Percentiles rank a stretch among this genome's conserved stretches.
Evolutionary conservation across 1,140 invertebrate species (phyloP).

Genomic region (Parasteatoda tepidariorum): DNA sequence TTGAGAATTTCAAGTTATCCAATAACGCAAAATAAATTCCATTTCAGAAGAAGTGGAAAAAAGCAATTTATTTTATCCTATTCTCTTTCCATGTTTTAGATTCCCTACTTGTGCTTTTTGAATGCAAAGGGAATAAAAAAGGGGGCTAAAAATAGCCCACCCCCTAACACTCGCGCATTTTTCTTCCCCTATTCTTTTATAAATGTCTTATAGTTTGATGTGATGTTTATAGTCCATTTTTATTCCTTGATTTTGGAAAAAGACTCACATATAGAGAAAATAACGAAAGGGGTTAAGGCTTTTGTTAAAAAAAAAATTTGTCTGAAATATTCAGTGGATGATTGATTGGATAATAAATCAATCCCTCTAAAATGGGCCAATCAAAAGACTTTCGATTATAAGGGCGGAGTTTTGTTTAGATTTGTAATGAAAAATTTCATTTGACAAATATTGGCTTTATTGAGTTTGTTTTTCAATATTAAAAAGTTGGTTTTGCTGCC

Average conservation of each 20-base stretch:
- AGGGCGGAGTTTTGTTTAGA: too few relatives aligned
- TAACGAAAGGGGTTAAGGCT: background rate
- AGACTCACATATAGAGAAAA: background rate
- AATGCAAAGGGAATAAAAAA: background rate
- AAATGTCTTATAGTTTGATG: constrained; percentile 27
- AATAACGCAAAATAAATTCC: constrained; percentile 48
- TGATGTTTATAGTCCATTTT: constrained; percentile 33
- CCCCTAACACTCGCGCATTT: too few relatives aligned
- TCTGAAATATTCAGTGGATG: background rate
- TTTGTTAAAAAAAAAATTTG: background rate
- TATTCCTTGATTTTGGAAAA: constrained; percentile 36
- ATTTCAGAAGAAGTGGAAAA: background rate
- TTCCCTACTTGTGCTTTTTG: background rate
- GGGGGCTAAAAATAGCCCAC: background rate
- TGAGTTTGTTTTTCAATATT: too few relatives aligned
- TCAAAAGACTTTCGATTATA: background rate
- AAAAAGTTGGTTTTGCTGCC: too few relatives aligned
- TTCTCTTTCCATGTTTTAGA: background rate
- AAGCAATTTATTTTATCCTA: background rate
- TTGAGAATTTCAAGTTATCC: constrained; percentile 14
- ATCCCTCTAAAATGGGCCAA: constrained; percentile 40
- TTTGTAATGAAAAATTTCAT: too few relatives aligned
- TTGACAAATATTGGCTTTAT: too few relatives aligned
- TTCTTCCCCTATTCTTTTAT: constrained; percentile 1
- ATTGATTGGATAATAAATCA: constrained; percentile 43